These are phyloP conservation scores for Craseonycteris thonglongyai DNA, from an alignment of 2,113 vertebrate genomes.

Conservation along the genomic window DNA sequence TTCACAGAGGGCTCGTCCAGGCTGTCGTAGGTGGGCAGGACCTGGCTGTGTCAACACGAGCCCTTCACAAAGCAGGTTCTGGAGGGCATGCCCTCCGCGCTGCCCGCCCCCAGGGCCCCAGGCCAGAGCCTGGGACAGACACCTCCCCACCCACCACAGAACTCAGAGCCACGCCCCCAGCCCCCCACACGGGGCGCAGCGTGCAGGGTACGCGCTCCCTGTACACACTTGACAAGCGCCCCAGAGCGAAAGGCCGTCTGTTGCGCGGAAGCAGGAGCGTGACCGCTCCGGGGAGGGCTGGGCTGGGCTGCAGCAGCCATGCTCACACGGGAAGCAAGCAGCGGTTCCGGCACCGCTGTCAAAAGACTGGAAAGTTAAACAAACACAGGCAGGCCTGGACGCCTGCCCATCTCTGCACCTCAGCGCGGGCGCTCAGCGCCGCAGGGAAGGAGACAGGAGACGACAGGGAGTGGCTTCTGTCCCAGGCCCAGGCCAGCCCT, in stretches of 20 bases:
- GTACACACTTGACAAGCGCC: not conserved
- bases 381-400: slow-evolving; percentile 44
- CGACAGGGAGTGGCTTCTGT: not conserved
- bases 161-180: rapidly evolving
- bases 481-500: not conserved
- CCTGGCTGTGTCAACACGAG: slow-evolving; percentile 84
- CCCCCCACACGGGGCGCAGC: rapidly evolving
- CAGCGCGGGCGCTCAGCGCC: not conserved
- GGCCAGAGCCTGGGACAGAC: slow-evolving; percentile 5
- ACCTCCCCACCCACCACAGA: slow-evolving; percentile 22
- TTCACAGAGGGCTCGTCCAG: slow-evolving; percentile 97
- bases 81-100: not conserved
- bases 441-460: not conserved
- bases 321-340: slow-evolving; percentile 65
- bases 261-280: slow-evolving; percentile 43
- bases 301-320: slow-evolving; percentile 61
- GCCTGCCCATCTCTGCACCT: not conserved
- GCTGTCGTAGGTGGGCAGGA: slow-evolving; percentile 97
- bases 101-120: not conserved
- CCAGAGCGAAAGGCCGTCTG: slow-evolving; percentile 60
- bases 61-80: not conserved
- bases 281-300: not conserved
- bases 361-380: slow-evolving; percentile 63
- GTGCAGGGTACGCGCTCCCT: rapidly evolving
- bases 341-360: slow-evolving; percentile 59